phyloP scores from a whole-genome alignment of 30 jellyfish, hydroid and myxozoan species.

The Aurelia sp. region DNA sequence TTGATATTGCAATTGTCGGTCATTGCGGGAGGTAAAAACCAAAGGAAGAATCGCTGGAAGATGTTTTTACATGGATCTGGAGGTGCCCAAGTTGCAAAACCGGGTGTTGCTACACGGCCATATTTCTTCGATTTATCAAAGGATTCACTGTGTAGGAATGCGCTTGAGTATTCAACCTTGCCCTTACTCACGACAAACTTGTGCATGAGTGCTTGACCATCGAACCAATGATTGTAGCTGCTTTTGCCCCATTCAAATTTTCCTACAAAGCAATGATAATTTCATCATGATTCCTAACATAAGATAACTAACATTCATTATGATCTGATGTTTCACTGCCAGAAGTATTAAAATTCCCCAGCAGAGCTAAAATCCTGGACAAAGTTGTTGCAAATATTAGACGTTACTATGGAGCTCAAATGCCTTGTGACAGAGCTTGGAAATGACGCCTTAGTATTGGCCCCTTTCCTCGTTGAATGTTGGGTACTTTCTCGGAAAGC shows the following conservation, averaged over 20 bases:
- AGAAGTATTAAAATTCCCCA: too few species aligned
- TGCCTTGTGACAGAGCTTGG: too few species aligned
- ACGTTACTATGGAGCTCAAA: too few species aligned
- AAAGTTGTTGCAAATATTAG: too few species aligned
- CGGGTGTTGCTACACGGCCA: not conserved
- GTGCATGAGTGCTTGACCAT: slow-evolving; percentile 66
- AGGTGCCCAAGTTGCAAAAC: slow-evolving; percentile 34
- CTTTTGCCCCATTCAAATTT: slow-evolving; percentile 72
- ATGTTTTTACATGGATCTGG: slow-evolving; percentile 80
- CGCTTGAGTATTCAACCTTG: slow-evolving; percentile 20
- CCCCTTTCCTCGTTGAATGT: too few species aligned
- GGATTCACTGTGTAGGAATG: not conserved
- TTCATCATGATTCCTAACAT: too few species aligned
- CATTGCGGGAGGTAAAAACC: not conserved
- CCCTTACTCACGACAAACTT: slow-evolving; percentile 65
- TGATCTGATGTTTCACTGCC: too few species aligned
- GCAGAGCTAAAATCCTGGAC: too few species aligned
- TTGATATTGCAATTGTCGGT: slow-evolving; percentile 56
- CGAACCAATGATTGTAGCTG: slow-evolving; percentile 79
- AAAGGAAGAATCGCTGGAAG: slow-evolving; percentile 41
- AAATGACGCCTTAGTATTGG: too few species aligned
- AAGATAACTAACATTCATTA: too few species aligned
- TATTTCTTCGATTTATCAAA: not conserved
- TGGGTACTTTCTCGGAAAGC: too few species aligned
- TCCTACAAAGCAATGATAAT: slow-evolving; percentile 6